Base-by-base conservation (phyloP, 2,888 invertebrate genomes). In the Pocota personata region DNA sequence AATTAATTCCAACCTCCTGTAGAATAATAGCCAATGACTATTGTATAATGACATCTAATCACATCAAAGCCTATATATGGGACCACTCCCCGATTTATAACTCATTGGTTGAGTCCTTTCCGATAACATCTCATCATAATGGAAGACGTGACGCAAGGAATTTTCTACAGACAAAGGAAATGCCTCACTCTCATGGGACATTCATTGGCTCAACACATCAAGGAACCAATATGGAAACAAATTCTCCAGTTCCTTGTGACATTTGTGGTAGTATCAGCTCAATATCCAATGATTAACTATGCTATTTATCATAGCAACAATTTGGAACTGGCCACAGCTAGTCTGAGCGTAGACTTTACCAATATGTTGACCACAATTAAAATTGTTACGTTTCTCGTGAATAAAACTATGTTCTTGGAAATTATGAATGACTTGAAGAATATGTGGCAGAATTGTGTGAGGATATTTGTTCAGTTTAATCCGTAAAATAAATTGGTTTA, bases 331-430 rank as follows among this genome's bases (percentile, higher is more conserved):
- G 89, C 89, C 14, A 91, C 92, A 2, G 91, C 91, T 35, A 82
- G 90, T 21, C 82, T 92, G 37, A 92, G 92, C 48, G 89, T 91
- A 24, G 87, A 82, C 48, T 90, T 91, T 43, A 91, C 90, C 67
- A 91, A 91, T 60, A 37, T 90, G 46, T 77, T 91, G 72, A 91
- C 91, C 7, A 88, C 90, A 37, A 89, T 90, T 40, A 92, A 91
- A 86, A 89, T 90, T n/a, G 76, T 88, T 32, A 91, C 91, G 5
- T 92, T 91, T 69, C 87, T 92, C 30, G 32, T 80, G 37, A 89
- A 90, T 84, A 91, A 90, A 75, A 73, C 75, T 24, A 87, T 88
- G 71, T 91, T 91, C 86, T 87, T 88, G 75, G 82, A 87, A 66
- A 87, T 91, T 75, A 89, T 91, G 88, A 62, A 78, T 0, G 88